Evolutionary conservation across 2,888 invertebrate genomes (phyloP).

Genomic region (Hydriomena furcata): DNA sequence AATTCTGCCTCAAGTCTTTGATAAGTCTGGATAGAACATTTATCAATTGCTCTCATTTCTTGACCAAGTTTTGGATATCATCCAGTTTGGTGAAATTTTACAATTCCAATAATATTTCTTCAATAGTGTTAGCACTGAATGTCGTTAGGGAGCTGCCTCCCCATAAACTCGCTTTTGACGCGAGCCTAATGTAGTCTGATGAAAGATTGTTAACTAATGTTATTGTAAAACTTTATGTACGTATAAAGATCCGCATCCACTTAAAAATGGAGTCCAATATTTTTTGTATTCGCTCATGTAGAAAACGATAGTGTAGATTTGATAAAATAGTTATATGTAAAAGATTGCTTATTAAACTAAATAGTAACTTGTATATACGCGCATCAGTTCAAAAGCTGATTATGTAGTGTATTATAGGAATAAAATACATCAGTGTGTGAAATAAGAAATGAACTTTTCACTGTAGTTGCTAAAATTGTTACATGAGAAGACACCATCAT

Average conservation of each 20-base stretch:
- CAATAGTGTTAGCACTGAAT: conserved; percentile 45
- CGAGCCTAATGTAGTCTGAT: conserved; percentile 46
- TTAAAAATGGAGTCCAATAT: conserved; percentile 41
- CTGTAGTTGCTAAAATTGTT: neutral
- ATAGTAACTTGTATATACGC: no score
- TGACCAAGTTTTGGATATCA: conserved; percentile 12
- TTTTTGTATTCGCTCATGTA: conserved; percentile 38
- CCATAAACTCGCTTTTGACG: conserved; percentile 55
- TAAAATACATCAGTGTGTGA: neutral
- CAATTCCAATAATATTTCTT: conserved; percentile 37
- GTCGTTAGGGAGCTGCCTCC: conserved; percentile 49
- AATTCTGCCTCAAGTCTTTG: conserved; percentile 5
- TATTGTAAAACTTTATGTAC: conserved; percentile 50
- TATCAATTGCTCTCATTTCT: conserved; percentile 7
- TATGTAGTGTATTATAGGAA: neutral
- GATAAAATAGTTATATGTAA: conserved; percentile 20
- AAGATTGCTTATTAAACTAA: conserved; percentile 2
- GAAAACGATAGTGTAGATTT: conserved; percentile 20
- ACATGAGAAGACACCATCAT: no score
- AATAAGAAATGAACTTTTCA: neutral
- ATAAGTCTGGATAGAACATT: conserved; percentile 10
- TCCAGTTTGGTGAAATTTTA: conserved; percentile 23
- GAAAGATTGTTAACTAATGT: conserved; percentile 48
- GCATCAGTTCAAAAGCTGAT: neutral
- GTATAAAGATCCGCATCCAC: conserved; percentile 53